Conservation (phyloP, 2,888 invertebrate species). For the Rhagophthalmus giganteus region DNA sequence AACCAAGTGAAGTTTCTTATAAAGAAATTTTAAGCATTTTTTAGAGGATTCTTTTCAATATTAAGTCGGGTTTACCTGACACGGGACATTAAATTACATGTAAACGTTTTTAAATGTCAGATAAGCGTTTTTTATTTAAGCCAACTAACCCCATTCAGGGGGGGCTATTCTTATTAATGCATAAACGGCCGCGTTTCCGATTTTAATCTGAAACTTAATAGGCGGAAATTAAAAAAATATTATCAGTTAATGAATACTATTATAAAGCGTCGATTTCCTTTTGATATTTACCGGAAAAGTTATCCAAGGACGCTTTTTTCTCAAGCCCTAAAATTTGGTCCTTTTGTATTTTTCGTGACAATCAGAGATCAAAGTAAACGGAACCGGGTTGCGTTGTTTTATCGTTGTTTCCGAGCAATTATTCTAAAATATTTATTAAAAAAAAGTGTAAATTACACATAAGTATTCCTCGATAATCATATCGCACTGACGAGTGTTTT, state of each 20-base stretch:
- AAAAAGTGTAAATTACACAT: no score
- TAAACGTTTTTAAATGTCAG: constrained; percentile 23
- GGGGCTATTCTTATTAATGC: constrained; percentile 8
- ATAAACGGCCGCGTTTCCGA: background rate
- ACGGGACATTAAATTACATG: constrained; percentile 25
- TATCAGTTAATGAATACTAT: no score
- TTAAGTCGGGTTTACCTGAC: constrained; percentile 24
- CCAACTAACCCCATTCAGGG: constrained; percentile 6
- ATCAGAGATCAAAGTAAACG: no score
- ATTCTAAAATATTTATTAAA: no score
- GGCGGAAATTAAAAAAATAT: background rate
- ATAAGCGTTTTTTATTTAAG: constrained; percentile 23
- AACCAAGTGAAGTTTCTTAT: constrained; percentile 22
- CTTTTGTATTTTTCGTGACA: no score
- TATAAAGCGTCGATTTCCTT: background rate
- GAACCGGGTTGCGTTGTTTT: no score
- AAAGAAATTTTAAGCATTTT: constrained; percentile 27
- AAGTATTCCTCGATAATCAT: no score
- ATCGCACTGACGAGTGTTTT: no score
- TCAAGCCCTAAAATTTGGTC: no score
- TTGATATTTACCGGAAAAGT: background rate
- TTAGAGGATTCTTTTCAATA: constrained; percentile 22
- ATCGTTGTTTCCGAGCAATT: no score
- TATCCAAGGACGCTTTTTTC: no score
- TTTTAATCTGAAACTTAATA: no score